These are phyloP conservation scores for Petrocephalus zakoni DNA, from an alignment of 2,113 vertebrate genomes.

Conservation along the genomic window DNA sequence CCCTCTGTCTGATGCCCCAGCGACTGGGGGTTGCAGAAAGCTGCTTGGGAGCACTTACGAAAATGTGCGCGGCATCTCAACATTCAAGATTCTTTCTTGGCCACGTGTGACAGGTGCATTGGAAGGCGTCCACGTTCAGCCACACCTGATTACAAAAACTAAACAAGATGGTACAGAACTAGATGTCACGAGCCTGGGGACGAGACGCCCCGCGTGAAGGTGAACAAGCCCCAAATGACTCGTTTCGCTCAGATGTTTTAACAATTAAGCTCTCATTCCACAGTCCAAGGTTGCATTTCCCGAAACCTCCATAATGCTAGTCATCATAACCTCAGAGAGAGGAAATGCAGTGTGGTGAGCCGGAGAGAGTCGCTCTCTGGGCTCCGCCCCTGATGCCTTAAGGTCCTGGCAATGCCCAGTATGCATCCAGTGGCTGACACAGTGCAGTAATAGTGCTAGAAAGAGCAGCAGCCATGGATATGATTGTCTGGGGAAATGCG, in stretches of 20 bases:
- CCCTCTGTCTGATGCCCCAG: not conserved
- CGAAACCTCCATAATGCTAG: not conserved
- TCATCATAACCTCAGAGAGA: not conserved
- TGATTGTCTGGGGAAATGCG: not conserved
- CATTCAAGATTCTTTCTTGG: not conserved
- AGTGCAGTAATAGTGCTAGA: not conserved
- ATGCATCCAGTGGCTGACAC: not conserved
- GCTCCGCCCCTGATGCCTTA: not conserved
- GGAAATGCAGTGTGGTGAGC: not conserved
- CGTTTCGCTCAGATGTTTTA: not conserved
- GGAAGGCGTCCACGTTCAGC: not conserved
- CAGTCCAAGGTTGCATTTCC: not conserved
- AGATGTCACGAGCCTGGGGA: not conserved
- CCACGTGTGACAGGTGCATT: not conserved
- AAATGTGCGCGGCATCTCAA: not conserved
- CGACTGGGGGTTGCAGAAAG: not conserved
- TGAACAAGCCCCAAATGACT: not conserved
- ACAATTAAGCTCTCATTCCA: not conserved
- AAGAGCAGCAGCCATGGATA: not conserved
- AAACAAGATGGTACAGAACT: not conserved
- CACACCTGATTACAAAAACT: not conserved
- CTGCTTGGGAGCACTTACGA: not conserved
- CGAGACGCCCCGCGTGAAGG: too few species aligned
- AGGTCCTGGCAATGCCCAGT: not conserved
- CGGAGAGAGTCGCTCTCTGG: not conserved